Conservation (phyloP, 2,888 invertebrate species). For the Noctuana brunneofusca region DNA sequence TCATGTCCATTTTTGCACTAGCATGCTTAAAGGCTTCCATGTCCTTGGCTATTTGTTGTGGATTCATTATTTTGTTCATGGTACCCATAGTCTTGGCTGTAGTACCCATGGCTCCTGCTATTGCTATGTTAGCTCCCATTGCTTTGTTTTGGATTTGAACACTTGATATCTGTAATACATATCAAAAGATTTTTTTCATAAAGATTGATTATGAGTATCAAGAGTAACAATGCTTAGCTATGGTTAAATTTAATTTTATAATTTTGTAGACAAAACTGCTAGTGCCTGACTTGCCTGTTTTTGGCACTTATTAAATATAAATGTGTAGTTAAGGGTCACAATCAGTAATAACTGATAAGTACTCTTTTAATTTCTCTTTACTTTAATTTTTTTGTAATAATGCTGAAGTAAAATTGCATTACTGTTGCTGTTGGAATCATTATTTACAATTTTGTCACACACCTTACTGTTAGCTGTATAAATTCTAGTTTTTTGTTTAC, state of each 20-base stretch:
- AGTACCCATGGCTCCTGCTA: conserved; percentile 93
- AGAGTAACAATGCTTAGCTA: no score
- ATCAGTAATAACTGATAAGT: no score
- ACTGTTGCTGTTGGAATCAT: no score
- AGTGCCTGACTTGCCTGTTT: no score
- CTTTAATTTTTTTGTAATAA: no score
- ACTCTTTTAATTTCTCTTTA: no score
- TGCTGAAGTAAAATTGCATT: no score
- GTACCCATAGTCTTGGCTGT: conserved; percentile 94
- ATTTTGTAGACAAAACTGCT: no score
- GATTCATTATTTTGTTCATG: conserved; percentile 94
- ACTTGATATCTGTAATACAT: conserved; percentile 79
- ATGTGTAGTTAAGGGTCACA: no score
- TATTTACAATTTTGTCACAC: conserved; percentile 21
- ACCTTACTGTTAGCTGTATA: conserved; percentile 92
- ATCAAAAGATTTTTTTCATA: background rate
- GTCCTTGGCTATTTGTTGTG: conserved; percentile 91
- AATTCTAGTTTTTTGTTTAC: conserved; percentile 93
- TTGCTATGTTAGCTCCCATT: conserved; percentile 94
- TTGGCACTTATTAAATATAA: no score
- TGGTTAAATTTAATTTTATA: no score
- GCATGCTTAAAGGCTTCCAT: conserved; percentile 93
- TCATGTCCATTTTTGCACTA: conserved; percentile 95
- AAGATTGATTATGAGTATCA: no score
- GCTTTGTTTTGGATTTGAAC: conserved; percentile 93